Percentiles rank a stretch among this genome's conserved stretches.
phyloP scores from a whole-genome alignment of 1,140 invertebrate genomes.

The Leptinotarsa texana region DNA sequence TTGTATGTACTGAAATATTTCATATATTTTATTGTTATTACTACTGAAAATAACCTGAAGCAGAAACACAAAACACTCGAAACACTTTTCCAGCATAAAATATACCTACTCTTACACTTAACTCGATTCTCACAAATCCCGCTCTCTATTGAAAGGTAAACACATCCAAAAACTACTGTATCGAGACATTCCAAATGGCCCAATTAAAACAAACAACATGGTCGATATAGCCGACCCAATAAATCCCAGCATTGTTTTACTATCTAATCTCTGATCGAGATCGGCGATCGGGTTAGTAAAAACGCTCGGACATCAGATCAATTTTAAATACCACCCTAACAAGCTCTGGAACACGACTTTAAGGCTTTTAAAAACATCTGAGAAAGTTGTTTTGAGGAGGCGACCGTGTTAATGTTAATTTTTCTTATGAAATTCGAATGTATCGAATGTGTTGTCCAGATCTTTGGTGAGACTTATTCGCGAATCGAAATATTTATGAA shows the following conservation, averaged over 20 bases:
- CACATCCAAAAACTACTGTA: conserved; percentile 35
- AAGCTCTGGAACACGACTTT: conserved; percentile 39
- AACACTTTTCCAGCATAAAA: too few species aligned
- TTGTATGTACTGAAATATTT: too few species aligned
- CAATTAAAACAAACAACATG: conserved; percentile 41
- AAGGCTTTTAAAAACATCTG: conserved; percentile 33
- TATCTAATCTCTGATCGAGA: conserved; percentile 45
- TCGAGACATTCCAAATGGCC: conserved; percentile 36
- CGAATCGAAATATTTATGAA: too few species aligned
- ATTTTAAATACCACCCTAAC: conserved; percentile 50
- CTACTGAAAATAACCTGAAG: too few species aligned
- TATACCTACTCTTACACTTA: too few species aligned
- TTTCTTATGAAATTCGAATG: conserved; percentile 34
- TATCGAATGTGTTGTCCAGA: not conserved
- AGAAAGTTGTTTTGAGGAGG: conserved; percentile 22
- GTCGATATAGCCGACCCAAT: conserved; percentile 41
- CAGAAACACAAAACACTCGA: too few species aligned
- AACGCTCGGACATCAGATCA: conserved; percentile 45
- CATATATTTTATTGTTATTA: too few species aligned
- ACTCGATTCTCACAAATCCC: too few species aligned
- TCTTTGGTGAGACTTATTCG: too few species aligned
- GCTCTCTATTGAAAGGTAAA: conserved; percentile 13
- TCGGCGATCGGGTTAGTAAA: conserved; percentile 38
- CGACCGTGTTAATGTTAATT: conserved; percentile 33
- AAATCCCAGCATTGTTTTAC: conserved; percentile 44